Percentiles rank a stretch among this genome's conserved stretches.
Conservation (phyloP, 2,113 vertebrate species). For the Hemiscyllium ocellatum region DNA sequence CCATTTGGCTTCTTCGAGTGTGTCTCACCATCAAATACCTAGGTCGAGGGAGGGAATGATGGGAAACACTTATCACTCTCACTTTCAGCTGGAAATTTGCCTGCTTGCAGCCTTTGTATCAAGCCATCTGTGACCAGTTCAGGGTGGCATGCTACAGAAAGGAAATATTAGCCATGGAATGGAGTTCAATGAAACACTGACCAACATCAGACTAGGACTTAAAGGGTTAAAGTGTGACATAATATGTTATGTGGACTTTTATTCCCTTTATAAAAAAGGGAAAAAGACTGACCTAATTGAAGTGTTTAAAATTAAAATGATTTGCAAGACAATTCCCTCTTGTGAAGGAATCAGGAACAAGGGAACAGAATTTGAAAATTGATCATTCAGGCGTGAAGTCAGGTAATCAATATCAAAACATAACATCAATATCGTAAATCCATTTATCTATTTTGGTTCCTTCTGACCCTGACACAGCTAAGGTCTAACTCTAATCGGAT, state of each 20-base stretch:
- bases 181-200: background rate
- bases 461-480: background rate
- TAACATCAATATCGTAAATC: background rate
- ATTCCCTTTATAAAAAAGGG: too few species aligned
- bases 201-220: too few species aligned
- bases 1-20: background rate
- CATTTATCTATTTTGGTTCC: background rate
- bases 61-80: background rate
- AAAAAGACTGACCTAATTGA: background rate
- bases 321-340: background rate
- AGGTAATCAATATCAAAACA: too few species aligned
- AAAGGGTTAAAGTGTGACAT: too few species aligned
- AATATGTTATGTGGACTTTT: too few species aligned
- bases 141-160: too few species aligned
- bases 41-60: background rate
- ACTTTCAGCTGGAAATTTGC: background rate
- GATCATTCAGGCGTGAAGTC: too few species aligned
- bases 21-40: background rate
- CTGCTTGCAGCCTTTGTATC: background rate
- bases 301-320: background rate
- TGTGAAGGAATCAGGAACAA: background rate
- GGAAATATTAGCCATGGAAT: background rate
- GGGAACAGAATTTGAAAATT: background rate
- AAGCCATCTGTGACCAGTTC: background rate
- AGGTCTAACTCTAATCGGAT: background rate